Base-by-base conservation (phyloP, 2,113 vertebrate genomes). In the Pipra filicauda region DNA sequence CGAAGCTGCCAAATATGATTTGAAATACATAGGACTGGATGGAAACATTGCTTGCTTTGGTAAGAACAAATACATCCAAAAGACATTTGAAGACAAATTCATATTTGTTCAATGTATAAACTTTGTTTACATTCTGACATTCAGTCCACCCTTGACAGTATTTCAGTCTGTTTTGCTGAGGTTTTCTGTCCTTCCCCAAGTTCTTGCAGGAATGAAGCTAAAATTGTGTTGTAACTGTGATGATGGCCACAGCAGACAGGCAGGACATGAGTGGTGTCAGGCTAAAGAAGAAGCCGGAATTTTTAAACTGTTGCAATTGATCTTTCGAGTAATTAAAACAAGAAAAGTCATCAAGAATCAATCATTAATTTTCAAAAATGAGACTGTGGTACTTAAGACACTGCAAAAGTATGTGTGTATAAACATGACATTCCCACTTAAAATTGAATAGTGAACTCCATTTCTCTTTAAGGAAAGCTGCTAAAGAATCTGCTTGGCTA, bases 21-120 rank as follows among this genome's bases (percentile, higher is more conserved):
- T 99, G 54, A 99, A 99, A 90, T 99, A 99, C 94, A 99, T 99
- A 69, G 99, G 99, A 55, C 94, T 99, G 97, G 99, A 99, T 37
- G 99, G 99, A 92, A 99, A 99, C 98, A 99, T 99, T 51, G 99
- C 99, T 89, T 99, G 99, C 97, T 99, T 99, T 91, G 99, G 99
- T 99, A 98, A 97, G 98, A 79, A 95, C 41, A 72, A 75, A 88
- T 80, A 91, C 71, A 72, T 84, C 65, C 33, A 67, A 55, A 91
- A 91, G 72, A 11, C 44, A 7, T 91, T 83, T 80, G 79, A 75
- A 90, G 80, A 83, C 35, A 70, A 74, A 85, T 93, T 83, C 64
- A 3, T 62, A 12, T 18, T 88, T 90, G 35, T 77, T 90, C 64
- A 48, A 19, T 61, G 37, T 70, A 10, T 20, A 58, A 64, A 55